Evolutionary conservation across 2,888 invertebrate genomes (phyloP), one percentile per base, ranked within the genome.

Genomic region (Eupeodes latifasciatus): DNA sequence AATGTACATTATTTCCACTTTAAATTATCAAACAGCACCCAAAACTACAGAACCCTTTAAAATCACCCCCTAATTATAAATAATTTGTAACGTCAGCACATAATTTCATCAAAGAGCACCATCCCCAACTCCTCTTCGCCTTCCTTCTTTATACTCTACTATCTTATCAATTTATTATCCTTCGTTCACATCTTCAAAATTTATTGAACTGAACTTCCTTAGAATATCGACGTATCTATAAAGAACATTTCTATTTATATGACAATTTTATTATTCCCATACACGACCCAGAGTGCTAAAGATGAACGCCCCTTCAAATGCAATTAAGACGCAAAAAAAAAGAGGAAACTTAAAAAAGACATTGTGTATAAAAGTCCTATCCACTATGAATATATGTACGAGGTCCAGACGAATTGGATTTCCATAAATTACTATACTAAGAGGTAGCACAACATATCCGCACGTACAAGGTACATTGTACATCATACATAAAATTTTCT

Each of bases 361-460:
- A 66, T 44, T n/a, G 66, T 66, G 16, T 72, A 61, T 14, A 72
- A 27, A 27, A 49, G 34, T 19, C 72, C 55, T 71, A 53, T 80
- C 57, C 16, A 36, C 61, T 34, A n/a, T 7, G 19, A 19, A 1
- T 19, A 19, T 19, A 40, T 2, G n/a, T n/a, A n/a, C n/a, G 27
- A 27, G 40, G 55, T 67, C 72, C 80, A 87, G 87, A 87, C 87
- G 80, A 87, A 84, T 87, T 72, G 53, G 55, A 84, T 87, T 87
- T 87, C 77, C 84, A 87, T 87, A 87, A 87, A 87, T 87, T 80
- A 87, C 76, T n/a, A n/a, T n/a, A 77, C 55, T 49, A 62, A 67
- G 77, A 40, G 9, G 5, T 9, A 40, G 34, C 34, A 59, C 9
- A 59, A 36, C n/a, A 51, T 40, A 7, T 40, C 27, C 27, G 27